Conservation (phyloP, 2,888 invertebrate species). For the Rhopalosiphum nymphaeae region DNA sequence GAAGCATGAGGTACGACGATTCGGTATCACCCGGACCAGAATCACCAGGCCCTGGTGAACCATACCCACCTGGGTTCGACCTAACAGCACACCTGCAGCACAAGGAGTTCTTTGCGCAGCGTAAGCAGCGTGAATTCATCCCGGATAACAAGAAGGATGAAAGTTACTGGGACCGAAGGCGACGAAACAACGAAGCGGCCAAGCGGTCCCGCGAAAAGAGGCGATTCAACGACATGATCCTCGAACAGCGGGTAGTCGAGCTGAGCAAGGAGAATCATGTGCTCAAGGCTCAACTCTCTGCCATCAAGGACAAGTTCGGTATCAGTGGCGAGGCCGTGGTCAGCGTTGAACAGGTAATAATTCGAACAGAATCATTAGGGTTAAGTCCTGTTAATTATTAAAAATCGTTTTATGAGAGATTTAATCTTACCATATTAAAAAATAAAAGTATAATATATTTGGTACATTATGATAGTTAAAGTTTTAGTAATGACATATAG, state of each 20-base stretch:
- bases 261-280: slow-evolving; percentile 96
- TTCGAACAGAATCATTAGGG: background rate
- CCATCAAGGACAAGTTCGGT: slow-evolving; percentile 93
- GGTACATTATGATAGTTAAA: background rate
- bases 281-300: slow-evolving; percentile 90
- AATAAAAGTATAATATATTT: background rate
- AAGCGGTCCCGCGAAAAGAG: slow-evolving; percentile 96
- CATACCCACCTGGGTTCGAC: slow-evolving; percentile 59
- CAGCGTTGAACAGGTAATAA: slow-evolving; percentile 80
- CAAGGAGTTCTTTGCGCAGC: slow-evolving; percentile 88
- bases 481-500: background rate
- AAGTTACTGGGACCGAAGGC: slow-evolving; percentile 95
- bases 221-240: slow-evolving; percentile 95
- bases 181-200: slow-evolving; percentile 97
- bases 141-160: slow-evolving; percentile 97
- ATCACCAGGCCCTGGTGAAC: slow-evolving; percentile 68
- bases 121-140: slow-evolving; percentile 96
- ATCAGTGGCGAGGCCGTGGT: slow-evolving; percentile 89
- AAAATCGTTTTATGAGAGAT: background rate
- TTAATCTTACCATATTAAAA: background rate
- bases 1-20: slow-evolving; percentile 66
- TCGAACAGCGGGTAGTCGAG: slow-evolving; percentile 94
- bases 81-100: slow-evolving; percentile 71
- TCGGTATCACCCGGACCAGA: slow-evolving; percentile 70
- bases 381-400: background rate